Percentiles rank a stretch among this genome's conserved stretches.
Evolutionary conservation across 1,140 invertebrate species (phyloP).

Genomic region (Halesus radiatus): DNA sequence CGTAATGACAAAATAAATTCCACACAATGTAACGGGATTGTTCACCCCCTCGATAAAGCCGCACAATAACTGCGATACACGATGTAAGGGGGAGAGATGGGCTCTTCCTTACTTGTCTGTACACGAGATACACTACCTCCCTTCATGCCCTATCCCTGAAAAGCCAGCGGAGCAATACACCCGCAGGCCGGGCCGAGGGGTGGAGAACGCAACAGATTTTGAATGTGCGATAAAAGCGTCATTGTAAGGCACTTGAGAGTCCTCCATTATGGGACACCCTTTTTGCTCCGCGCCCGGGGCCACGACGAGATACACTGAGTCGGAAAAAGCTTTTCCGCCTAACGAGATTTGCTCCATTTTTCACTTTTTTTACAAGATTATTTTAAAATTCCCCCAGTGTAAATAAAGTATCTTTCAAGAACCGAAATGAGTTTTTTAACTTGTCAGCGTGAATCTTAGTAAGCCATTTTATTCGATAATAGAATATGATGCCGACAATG

Average conservation of each 20-base stretch:
- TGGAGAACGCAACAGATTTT: conserved; percentile 40
- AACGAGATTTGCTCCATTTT: conserved; percentile 19
- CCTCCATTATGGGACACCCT: conserved; percentile 24
- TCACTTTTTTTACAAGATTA: neutral
- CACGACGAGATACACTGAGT: neutral
- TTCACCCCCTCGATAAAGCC: conserved; percentile 2
- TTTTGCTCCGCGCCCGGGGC: neutral
- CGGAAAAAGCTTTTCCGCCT: conserved; percentile 36
- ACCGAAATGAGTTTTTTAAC: no score
- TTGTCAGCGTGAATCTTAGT: no score
- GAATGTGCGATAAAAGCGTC: conserved; percentile 43
- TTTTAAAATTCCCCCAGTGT: neutral
- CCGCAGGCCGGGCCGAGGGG: neutral
- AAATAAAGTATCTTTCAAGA: neutral
- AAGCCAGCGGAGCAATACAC: neutral
- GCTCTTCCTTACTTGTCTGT: no score
- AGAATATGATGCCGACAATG: no score
- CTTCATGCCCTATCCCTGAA: neutral
- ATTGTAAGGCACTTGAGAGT: conserved; percentile 37
- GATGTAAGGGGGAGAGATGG: no score
- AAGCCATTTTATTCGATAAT: no score
- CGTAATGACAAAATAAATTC: no score
- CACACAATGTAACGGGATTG: neutral
- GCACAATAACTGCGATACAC: neutral
- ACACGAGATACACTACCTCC: neutral